A percentile compares a stretch with the other conserved stretches of the same genome.
Conservation (phyloP, 2,797 vertebrate genomes). For the Muraenolepis orangiensis region DNA sequence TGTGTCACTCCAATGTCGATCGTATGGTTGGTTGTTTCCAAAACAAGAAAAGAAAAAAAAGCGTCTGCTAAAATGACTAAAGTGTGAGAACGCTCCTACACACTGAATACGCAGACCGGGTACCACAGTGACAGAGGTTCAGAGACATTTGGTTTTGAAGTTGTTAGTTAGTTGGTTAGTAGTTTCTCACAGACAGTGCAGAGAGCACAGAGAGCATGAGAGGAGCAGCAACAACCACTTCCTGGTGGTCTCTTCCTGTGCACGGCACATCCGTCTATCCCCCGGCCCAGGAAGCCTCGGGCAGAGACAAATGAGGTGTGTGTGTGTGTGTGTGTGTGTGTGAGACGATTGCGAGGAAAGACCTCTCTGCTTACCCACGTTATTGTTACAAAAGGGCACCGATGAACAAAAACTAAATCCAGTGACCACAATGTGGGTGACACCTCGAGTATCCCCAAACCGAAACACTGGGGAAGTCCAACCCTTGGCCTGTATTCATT, state of each 20-base stretch:
- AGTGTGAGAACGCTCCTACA: too few relatives aligned
- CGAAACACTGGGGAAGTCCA: not conserved
- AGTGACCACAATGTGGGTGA: not conserved
- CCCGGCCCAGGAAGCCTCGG: conserved; percentile 50
- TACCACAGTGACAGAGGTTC: too few relatives aligned
- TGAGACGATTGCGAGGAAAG: not conserved
- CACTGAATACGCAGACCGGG: too few relatives aligned
- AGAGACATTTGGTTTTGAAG: not conserved
- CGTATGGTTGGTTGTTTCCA: too few relatives aligned
- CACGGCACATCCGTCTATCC: conserved; percentile 28
- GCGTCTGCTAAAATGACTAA: too few relatives aligned
- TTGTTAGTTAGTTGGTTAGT: not conserved
- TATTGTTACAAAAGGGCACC: not conserved
- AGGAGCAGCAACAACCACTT: conserved; percentile 58
- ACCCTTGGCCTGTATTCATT: conserved; percentile 21
- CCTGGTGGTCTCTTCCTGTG: conserved; percentile 62
- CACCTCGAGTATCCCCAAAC: not conserved
- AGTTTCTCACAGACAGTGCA: conserved; percentile 36
- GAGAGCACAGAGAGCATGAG: conserved; percentile 60
- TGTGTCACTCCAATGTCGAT: too few relatives aligned
- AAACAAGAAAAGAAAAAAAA: too few relatives aligned
- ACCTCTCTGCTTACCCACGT: not conserved
- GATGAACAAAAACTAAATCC: not conserved
- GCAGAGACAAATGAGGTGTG: not conserved
- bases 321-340: too few relatives aligned